A percentile compares a stretch with the other conserved stretches of the same genome.
Evolutionary conservation across 2,113 vertebrate species (phyloP).

Genomic region (Beaufortia kweichowensis): DNA sequence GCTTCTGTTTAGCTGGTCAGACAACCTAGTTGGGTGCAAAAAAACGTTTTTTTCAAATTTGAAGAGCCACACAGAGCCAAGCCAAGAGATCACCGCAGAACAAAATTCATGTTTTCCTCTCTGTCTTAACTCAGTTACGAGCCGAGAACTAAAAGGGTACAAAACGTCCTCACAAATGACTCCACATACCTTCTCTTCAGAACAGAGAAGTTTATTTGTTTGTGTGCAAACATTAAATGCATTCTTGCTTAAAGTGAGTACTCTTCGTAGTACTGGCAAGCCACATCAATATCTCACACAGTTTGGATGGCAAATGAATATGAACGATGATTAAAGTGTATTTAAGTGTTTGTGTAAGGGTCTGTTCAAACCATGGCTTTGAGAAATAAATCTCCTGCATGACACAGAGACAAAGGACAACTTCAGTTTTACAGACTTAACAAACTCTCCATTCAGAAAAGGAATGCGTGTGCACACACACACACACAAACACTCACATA

Average conservation of each 20-base stretch:
- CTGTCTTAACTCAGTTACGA: too few relatives aligned
- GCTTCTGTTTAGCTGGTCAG: too few relatives aligned
- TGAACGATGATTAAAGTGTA: not conserved
- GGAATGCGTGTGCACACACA: conserved; percentile 34
- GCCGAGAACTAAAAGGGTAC: not conserved
- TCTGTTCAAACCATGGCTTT: conserved; percentile 41
- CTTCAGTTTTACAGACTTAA: conserved; percentile 55
- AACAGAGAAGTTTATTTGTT: not conserved
- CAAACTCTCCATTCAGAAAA: conserved; percentile 57
- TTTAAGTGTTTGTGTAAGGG: not conserved
- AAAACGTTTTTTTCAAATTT: too few relatives aligned
- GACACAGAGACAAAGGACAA: conserved; percentile 51
- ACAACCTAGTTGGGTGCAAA: too few relatives aligned
- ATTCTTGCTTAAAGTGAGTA: not conserved
- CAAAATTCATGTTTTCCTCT: too few relatives aligned
- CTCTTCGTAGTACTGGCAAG: not conserved
- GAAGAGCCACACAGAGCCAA: too few relatives aligned
- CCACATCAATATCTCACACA: not conserved
- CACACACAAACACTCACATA: conserved; percentile 24
- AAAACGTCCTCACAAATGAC: not conserved
- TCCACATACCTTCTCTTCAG: not conserved
- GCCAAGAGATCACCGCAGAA: too few relatives aligned
- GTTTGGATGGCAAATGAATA: conserved; percentile 15
- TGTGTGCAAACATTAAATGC: not conserved
- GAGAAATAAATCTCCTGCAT: conserved; percentile 45